Base-by-base conservation (phyloP, 2,888 invertebrate species). In the Drosophila antonietae region DNA sequence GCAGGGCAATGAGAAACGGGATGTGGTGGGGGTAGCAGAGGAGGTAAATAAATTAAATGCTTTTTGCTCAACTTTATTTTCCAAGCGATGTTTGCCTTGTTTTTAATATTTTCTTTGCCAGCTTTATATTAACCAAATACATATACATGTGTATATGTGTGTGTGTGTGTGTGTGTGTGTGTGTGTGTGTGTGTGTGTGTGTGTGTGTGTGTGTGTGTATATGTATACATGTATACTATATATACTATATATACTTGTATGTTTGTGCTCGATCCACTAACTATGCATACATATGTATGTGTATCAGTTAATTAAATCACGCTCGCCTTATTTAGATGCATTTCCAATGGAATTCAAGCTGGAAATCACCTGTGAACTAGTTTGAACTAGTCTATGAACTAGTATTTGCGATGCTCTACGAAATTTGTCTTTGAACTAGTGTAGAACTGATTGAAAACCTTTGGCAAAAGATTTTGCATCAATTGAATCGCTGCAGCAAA, bases 11-110 rank as follows among this genome's bases (percentile, higher is more conserved):
- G 63, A 47, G 31, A 52, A 53, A 64, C 46, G 64, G 47, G 2
- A 8, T 2, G n/a, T 2, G n/a, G n/a, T 1, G 31, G 6, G 10
- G n/a, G 31, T 6, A 49, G 28, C 4, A n/a, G n/a, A 31, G 49
- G 66, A 76, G 80, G 77, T 80, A 88, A 85, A 83, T 88, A 83
- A 83, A 88, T 88, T 83, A 84, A 84, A 84, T 83, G 88, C 88
- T 84, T 80, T 75, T 78, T 81, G 68, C 70, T 75, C 69, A 74
- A 88, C 83, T 85, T 79, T 85, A 79, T 81, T 84, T 85, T 82
- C 69, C 81, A 72, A 63, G 71, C 80, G 62, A 71, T 85, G 82
- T 84, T 87, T 76, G 75, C 75, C 68, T 81, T 74, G 83, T 87
- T 87, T 78, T 78, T 81, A 81, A 85, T 89, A 87, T 89, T 87